Conservation (phyloP, 2,797 vertebrate genomes). For the Oophaga sylvatica region DNA sequence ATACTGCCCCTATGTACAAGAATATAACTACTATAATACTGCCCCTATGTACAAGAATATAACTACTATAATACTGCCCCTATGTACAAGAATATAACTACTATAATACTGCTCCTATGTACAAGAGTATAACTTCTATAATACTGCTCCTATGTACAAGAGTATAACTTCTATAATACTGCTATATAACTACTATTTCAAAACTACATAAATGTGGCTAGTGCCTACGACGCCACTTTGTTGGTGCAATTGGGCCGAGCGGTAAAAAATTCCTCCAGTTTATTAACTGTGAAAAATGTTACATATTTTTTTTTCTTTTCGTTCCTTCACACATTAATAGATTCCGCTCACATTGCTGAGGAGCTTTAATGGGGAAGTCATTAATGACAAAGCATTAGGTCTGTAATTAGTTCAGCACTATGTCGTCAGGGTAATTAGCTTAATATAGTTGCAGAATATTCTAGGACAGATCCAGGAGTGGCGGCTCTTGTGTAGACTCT, state of each 20-base stretch:
- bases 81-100: too few relatives aligned
- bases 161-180: too few relatives aligned
- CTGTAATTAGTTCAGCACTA: slow-evolving; percentile 39
- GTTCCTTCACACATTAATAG: not conserved
- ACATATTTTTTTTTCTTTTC: not conserved
- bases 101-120: not conserved
- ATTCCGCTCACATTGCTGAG: not conserved
- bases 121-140: slow-evolving; percentile 3
- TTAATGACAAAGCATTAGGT: slow-evolving; percentile 39
- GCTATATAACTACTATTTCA: not conserved
- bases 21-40: too few relatives aligned
- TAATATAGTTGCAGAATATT: slow-evolving; percentile 39
- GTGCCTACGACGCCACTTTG: not conserved
- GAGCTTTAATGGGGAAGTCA: slow-evolving; percentile 28
- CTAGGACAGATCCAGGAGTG: not conserved
- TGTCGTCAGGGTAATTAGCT: slow-evolving; percentile 44
- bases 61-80: too few relatives aligned
- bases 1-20: too few relatives aligned
- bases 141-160: not conserved
- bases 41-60: too few relatives aligned
- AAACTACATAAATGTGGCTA: too few relatives aligned
- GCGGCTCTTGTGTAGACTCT: not conserved
- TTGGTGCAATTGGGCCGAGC: not conserved
- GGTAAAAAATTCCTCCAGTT: not conserved
- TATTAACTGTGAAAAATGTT: not conserved